phyloP scores from a whole-genome alignment of 2,888 invertebrate species.

The Coecobrya sp. region DNA sequence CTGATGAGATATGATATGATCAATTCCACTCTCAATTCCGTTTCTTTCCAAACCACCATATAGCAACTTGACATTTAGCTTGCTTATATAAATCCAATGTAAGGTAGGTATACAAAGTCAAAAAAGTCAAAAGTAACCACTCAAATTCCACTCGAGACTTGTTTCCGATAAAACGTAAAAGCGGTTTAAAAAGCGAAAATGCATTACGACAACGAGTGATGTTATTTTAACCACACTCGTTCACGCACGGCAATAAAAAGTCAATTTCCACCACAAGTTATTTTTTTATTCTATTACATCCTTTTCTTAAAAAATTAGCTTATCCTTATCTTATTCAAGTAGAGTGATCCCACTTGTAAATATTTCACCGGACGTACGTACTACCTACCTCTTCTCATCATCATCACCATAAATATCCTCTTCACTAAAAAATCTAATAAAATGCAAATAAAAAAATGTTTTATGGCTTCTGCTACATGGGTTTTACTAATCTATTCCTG shows the following conservation, averaged over 20 bases:
- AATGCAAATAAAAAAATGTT: conserved; percentile 37
- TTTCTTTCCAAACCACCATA: conserved; percentile 10
- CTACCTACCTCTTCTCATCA: background rate
- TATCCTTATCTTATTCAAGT: conserved; percentile 18
- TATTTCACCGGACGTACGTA: conserved; percentile 43
- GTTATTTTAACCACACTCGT: background rate
- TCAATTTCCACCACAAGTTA: conserved; percentile 58
- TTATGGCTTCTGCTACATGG: conserved; percentile 1
- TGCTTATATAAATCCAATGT: background rate
- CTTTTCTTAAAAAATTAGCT: conserved; percentile 45
- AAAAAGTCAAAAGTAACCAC: conserved; percentile 34
- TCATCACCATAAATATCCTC: conserved; percentile 41
- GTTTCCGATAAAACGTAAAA: conserved; percentile 39
- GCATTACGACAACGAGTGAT: background rate
- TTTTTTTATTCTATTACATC: conserved; percentile 13
- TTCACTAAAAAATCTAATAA: conserved; percentile 51
- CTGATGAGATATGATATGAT: conserved; percentile 39
- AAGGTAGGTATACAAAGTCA: background rate
- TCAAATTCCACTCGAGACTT: conserved; percentile 37
- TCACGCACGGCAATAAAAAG: conserved; percentile 62
- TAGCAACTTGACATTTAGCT: conserved; percentile 28
- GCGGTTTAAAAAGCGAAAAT: conserved; percentile 27
- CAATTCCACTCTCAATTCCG: conserved; percentile 9
- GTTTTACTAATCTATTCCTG: conserved; percentile 38
- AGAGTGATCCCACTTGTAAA: conserved; percentile 38